Evolutionary conservation across 2,113 vertebrate genomes (phyloP).

Genomic region (Eclectus roratus): DNA sequence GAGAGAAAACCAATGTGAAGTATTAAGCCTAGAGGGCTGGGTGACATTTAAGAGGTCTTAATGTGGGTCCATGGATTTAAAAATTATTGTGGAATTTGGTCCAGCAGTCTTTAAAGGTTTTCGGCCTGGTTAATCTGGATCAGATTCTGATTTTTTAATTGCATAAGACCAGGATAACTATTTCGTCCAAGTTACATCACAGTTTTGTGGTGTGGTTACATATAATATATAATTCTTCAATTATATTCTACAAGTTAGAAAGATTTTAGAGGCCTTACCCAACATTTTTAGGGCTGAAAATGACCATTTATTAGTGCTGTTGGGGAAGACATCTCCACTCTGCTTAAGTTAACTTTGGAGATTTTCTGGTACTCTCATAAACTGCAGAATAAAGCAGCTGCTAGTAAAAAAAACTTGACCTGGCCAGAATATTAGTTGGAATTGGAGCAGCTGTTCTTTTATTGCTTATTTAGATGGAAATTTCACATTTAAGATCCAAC

Average conservation of each 20-base stretch:
- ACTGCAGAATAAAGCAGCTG: background rate
- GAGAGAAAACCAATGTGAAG: background rate
- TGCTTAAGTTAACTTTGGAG: background rate
- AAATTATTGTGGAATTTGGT: background rate
- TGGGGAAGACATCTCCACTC: background rate
- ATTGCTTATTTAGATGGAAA: background rate
- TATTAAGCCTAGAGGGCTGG: background rate
- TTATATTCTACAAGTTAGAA: background rate
- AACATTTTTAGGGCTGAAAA: background rate
- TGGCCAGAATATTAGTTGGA: background rate
- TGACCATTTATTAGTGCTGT: background rate
- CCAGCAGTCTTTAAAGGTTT: background rate
- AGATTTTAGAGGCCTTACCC: background rate
- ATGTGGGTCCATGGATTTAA: background rate
- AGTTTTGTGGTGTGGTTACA: background rate
- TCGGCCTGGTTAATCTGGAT: background rate
- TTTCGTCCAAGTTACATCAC: background rate
- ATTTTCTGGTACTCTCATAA: background rate
- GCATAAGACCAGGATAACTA: background rate
- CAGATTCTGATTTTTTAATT: background rate
- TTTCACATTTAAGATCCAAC: background rate
- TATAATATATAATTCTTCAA: background rate
- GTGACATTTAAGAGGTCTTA: background rate
- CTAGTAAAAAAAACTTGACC: background rate
- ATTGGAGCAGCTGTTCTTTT: background rate